Conservation (phyloP, 2,797 vertebrate species). For the Acipenser transmontanus region DNA sequence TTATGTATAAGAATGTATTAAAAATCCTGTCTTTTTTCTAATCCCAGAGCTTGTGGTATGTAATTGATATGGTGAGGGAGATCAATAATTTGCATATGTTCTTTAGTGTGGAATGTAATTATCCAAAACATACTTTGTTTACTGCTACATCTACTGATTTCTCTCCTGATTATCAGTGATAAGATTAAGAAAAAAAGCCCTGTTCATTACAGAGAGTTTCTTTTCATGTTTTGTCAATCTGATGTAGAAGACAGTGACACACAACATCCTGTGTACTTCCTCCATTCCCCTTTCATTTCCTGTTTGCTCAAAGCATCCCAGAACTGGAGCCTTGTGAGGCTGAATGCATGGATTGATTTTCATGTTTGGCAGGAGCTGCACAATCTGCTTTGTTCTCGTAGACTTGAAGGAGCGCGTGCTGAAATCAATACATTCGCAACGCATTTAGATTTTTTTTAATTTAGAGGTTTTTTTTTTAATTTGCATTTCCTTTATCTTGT, state of each 20-base stretch:
- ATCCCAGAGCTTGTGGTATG: slow-evolving; percentile 6
- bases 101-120: neutral
- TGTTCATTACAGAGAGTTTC: slow-evolving; percentile 3
- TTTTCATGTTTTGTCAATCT: slow-evolving; percentile 24
- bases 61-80: neutral
- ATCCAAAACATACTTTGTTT: no score
- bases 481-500: no score
- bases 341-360: slow-evolving; percentile 3
- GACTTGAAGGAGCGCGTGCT: neutral
- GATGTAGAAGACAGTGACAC: slow-evolving; percentile 42
- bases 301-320: slow-evolving; percentile 42
- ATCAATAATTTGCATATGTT: slow-evolving; percentile 3
- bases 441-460: no score
- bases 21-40: slow-evolving; percentile 14
- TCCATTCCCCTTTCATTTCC: slow-evolving; percentile 57
- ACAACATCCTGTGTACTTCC: slow-evolving; percentile 67
- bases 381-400: neutral
- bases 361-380: neutral
- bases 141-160: no score
- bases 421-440: neutral
- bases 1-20: neutral
- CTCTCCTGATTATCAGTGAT: no score
- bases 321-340: slow-evolving; percentile 5
- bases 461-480: no score
- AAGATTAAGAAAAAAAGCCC: no score